Percentiles rank a stretch among this genome's conserved stretches.
Evolutionary conservation across 2,797 vertebrate genomes (phyloP).

Genomic region (Pygocentrus nattereri): DNA sequence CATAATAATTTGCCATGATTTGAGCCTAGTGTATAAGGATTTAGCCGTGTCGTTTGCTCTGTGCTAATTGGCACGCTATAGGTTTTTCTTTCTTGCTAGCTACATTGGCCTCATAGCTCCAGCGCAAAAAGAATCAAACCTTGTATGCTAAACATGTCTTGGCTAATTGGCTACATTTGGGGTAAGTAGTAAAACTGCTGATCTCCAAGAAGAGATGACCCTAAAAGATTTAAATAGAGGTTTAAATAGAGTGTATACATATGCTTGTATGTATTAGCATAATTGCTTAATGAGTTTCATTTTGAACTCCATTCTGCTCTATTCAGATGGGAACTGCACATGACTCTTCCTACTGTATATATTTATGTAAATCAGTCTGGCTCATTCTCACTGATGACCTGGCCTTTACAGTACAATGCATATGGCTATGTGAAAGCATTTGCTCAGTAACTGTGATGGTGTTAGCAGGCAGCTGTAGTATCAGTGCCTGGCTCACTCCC

Average conservation of each 20-base stretch:
- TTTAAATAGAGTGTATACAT: no score
- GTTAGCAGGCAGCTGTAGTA: conserved; percentile 45
- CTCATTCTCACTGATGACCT: background rate
- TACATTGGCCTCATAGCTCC: background rate
- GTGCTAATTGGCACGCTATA: background rate
- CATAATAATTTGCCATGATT: background rate
- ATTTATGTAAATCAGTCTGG: background rate
- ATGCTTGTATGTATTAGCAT: background rate
- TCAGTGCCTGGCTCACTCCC: conserved; percentile 47
- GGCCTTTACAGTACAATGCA: background rate
- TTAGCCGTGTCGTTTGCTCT: background rate
- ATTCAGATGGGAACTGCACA: background rate
- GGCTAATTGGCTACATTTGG: background rate
- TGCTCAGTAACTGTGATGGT: conserved; percentile 36
- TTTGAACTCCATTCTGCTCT: background rate
- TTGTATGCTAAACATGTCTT: background rate
- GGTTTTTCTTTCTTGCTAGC: no score
- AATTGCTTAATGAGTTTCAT: background rate
- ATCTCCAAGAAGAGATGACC: no score
- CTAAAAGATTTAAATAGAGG: no score
- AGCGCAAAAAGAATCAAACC: background rate
- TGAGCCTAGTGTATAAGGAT: background rate
- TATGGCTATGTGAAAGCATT: background rate
- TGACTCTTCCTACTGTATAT: background rate
- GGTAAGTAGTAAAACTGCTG: background rate